Percentiles rank a stretch among this genome's conserved stretches.
Conservation (phyloP, 2,113 vertebrate species). For the Butastur rufipennis region DNA sequence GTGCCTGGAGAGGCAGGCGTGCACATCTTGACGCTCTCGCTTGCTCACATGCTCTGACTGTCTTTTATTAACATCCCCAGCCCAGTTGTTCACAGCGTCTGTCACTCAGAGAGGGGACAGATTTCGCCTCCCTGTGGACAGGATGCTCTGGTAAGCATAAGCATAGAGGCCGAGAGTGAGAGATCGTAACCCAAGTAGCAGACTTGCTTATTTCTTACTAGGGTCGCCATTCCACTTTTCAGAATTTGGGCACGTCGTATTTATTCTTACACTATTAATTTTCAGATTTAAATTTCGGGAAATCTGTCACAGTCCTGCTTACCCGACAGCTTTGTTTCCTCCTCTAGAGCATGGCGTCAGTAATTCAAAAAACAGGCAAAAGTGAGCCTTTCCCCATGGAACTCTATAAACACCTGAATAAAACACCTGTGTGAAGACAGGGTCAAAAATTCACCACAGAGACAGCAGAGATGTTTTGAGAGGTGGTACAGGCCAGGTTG, state of each 20-base stretch:
- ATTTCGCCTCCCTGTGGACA: background rate
- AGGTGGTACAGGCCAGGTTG: background rate
- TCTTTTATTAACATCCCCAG: background rate
- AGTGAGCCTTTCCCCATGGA: background rate
- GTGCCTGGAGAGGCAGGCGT: background rate
- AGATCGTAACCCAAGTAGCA: background rate
- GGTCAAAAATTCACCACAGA: background rate
- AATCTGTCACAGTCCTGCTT: background rate
- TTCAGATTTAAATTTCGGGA: background rate
- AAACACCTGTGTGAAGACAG: background rate
- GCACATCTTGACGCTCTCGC: rapidly evolving
- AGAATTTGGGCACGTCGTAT: background rate
- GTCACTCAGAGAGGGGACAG: background rate
- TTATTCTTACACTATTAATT: background rate
- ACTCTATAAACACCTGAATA: background rate
- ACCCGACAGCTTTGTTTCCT: background rate
- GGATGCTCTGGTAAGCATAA: background rate
- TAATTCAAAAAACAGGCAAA: background rate
- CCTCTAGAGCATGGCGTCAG: background rate
- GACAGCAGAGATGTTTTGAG: background rate
- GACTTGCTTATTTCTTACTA: background rate
- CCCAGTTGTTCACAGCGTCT: background rate
- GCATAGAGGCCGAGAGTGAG: background rate
- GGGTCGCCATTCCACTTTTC: background rate
- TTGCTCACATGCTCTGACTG: background rate